Conservation (phyloP, 2,888 invertebrate genomes). For the Callosobruchus maculatus region DNA sequence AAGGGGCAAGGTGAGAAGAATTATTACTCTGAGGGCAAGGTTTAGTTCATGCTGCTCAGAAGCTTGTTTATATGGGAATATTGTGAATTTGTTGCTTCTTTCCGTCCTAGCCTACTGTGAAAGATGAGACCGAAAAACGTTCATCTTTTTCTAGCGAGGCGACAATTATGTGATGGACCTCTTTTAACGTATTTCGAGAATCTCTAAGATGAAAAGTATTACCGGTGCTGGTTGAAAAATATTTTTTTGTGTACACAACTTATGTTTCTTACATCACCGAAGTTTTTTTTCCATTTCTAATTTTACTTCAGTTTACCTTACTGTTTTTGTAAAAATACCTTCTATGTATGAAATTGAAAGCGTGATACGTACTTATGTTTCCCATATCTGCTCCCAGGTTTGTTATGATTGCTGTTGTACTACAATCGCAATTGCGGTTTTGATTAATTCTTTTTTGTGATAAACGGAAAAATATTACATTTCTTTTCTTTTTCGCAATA, state of each 20-base stretch:
- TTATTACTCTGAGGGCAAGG: no score
- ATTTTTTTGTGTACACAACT: not conserved
- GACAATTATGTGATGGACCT: not conserved
- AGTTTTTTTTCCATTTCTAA: not conserved
- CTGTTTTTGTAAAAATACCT: not conserved
- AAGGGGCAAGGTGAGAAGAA: no score
- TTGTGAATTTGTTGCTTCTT: not conserved
- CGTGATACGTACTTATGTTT: constrained; percentile 21
- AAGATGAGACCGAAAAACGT: not conserved
- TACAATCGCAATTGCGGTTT: no score
- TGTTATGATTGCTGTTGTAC: not conserved
- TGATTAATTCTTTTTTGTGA: no score
- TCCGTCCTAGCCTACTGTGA: not conserved
- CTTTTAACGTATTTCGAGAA: not conserved
- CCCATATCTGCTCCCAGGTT: not conserved
- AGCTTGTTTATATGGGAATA: not conserved
- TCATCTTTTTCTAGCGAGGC: not conserved
- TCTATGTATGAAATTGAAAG: constrained; percentile 8
- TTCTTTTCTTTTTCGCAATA: no score
- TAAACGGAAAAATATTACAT: no score
- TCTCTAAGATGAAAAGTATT: not conserved
- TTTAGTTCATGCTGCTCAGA: no score
- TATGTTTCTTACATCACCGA: not conserved
- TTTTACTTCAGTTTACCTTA: not conserved
- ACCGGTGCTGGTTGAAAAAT: not conserved